Conservation (phyloP, 2,888 invertebrate genomes). For the Polyploca ridens region DNA sequence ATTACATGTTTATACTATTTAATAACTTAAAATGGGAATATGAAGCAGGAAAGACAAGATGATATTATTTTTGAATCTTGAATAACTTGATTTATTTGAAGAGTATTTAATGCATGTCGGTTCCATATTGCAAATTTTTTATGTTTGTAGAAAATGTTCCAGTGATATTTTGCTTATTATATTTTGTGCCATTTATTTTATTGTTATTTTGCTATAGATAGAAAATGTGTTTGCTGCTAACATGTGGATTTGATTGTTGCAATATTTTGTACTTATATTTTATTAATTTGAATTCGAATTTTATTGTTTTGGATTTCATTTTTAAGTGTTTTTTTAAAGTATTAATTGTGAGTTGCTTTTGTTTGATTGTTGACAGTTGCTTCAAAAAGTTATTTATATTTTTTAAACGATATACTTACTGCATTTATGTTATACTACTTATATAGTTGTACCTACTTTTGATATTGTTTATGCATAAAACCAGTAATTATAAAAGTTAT, state of each 20-base stretch:
- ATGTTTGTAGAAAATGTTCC: not conserved
- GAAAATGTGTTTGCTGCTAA: not conserved
- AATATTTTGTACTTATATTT: not conserved
- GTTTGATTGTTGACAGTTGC: not conserved
- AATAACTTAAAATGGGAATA: not conserved
- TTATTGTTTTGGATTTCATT: not conserved
- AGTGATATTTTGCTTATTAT: conserved; percentile 14
- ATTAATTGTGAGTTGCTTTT: not conserved
- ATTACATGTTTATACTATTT: not conserved
- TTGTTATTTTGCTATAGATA: not conserved
- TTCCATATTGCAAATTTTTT: not conserved
- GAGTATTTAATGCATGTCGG: not conserved
- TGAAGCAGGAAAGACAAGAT: not conserved
- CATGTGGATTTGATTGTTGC: not conserved
- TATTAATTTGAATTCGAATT: not conserved
- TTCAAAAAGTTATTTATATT: not conserved
- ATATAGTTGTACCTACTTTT: not conserved
- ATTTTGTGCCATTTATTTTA: conserved; percentile 8
- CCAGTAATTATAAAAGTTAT: too few species aligned
- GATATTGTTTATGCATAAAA: too few species aligned
- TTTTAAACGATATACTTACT: not conserved
- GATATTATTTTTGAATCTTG: not conserved
- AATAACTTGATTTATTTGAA: not conserved
- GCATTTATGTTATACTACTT: not conserved
- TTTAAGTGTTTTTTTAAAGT: not conserved